Evolutionary conservation across 2,888 invertebrate species (phyloP).

Genomic region (Argyra leucocephala): DNA sequence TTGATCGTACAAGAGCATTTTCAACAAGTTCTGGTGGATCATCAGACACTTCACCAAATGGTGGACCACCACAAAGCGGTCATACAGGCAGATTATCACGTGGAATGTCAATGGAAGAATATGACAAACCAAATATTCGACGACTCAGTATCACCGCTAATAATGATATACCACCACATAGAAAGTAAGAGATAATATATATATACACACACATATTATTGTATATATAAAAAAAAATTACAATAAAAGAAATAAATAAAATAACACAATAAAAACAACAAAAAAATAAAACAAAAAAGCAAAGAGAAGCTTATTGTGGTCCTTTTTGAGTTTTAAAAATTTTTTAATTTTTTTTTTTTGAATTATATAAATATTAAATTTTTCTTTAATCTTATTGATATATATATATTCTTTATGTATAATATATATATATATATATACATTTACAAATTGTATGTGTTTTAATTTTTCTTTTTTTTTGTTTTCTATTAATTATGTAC

Average conservation of each 20-base stretch:
- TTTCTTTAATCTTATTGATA: too few relatives aligned
- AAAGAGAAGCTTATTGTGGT: too few relatives aligned
- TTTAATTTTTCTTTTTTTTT: too few relatives aligned
- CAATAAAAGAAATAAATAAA: background rate
- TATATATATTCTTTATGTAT: too few relatives aligned
- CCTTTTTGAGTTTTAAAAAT: too few relatives aligned
- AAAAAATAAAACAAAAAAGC: too few relatives aligned
- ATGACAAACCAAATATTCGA: constrained; percentile 69
- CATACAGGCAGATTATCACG: constrained; percentile 44
- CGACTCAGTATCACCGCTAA: constrained; percentile 56
- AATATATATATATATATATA: too few relatives aligned
- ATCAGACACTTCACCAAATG: constrained; percentile 40
- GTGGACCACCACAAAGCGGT: constrained; percentile 21
- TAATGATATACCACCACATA: constrained; percentile 55
- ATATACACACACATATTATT: too few relatives aligned
- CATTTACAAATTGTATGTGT: too few relatives aligned
- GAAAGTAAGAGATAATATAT: constrained; percentile 26
- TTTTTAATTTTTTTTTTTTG: too few relatives aligned
- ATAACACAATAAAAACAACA: background rate
- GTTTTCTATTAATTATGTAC: background rate
- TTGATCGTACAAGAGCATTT: constrained; percentile 57
- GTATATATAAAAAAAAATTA: too few relatives aligned
- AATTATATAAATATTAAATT: too few relatives aligned
- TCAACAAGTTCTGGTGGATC: constrained; percentile 50
- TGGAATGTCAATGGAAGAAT: constrained; percentile 72